Base-by-base conservation (phyloP, 2,113 vertebrate species). In the Shinisaurus crocodilurus region DNA sequence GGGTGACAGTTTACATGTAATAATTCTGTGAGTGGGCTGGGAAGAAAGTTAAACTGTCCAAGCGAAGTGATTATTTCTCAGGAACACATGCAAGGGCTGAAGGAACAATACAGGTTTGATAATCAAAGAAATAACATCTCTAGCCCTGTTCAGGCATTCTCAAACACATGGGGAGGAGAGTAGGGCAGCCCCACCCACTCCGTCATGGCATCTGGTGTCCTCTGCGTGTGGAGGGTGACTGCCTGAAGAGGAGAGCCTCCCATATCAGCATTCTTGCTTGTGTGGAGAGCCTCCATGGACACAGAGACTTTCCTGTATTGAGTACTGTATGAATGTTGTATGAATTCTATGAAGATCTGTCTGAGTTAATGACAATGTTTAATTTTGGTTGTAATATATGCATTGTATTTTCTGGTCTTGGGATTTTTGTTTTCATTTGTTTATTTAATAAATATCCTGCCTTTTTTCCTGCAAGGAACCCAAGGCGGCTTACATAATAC, bases 21-120 rank as follows among this genome's bases (percentile, higher is more conserved):
- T 37, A 2, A 29, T 74, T 8, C 23, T 83, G 12, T 37, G n/a
- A 85, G 75, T 85, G 37, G 34, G 27, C 45, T 77, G 13, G 12
- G 48, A 34, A 48, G 63, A 87, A 76, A 86, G 69, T 54, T 57
- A 81, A 80, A 81, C 60, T 81, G 67, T 45, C 54, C 67, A 90
- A 90, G 45, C 32, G 4, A 60, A 72, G 37, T 86, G 54, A 40
- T 34, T 50, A 43, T 82, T 90, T 87, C 69, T 20, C 15, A 37
- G 70, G 67, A 69, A 82, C 3, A 5, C 60, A 34, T 63, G 12
- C 50, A 63, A 90, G 9, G 27, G 34, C 16, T 82, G 37, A 3
- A 48, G 40, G 48, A 82, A 79, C 5, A 57, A 72, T 32, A 25
- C 75, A 88, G 10, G 79, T 29, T 32, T 18, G 8, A 45, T 67